Evolutionary conservation across 2,888 invertebrate species (phyloP).

Genomic region (Hesperia comma): DNA sequence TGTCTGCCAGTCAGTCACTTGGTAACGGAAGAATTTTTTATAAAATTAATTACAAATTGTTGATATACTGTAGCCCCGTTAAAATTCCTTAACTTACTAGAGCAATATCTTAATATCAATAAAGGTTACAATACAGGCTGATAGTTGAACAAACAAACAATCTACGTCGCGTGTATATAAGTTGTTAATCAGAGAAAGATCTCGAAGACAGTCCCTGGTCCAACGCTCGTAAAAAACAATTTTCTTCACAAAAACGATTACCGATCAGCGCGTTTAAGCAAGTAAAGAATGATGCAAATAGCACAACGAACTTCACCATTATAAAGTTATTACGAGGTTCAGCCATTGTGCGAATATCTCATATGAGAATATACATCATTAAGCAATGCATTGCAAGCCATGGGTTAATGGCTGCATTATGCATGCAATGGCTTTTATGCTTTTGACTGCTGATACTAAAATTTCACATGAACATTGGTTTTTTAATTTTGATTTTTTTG

Average conservation of each 20-base stretch:
- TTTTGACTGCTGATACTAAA: neutral
- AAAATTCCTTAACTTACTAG: no score
- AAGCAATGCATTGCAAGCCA: slow-evolving; percentile 16
- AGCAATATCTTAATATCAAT: no score
- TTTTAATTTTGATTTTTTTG: neutral
- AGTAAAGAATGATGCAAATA: slow-evolving; percentile 21
- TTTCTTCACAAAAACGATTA: neutral
- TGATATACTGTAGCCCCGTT: no score
- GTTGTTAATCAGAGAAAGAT: no score
- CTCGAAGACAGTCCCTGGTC: neutral
- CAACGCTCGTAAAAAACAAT: neutral
- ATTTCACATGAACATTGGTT: neutral
- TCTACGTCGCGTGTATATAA: no score
- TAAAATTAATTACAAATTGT: no score
- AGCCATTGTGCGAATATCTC: slow-evolving; percentile 27
- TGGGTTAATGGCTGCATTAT: slow-evolving; percentile 6
- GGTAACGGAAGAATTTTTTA: no score
- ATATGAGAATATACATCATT: slow-evolving; percentile 30
- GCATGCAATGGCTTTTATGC: neutral
- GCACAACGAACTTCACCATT: slow-evolving; percentile 28
- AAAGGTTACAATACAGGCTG: no score
- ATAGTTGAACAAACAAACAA: no score
- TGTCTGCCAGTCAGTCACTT: no score
- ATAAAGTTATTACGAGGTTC: slow-evolving; percentile 29
- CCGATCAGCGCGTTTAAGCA: neutral